Conservation (phyloP, 2,113 vertebrate genomes). For the Diadophis punctatus region DNA sequence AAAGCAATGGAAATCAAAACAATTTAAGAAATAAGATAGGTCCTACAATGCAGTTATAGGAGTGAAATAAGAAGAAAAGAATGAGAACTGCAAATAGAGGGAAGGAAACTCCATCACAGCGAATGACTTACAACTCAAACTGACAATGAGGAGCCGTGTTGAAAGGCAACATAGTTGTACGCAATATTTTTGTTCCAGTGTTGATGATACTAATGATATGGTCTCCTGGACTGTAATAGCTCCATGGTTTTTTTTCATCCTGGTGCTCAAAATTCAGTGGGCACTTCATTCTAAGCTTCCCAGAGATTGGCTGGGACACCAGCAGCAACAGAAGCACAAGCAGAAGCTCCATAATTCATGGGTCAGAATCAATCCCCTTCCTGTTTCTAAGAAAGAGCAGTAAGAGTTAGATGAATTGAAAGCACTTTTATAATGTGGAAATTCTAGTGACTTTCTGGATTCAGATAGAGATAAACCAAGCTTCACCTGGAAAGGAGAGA, state of each 20-base stretch:
- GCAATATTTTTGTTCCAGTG: neutral
- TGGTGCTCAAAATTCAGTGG: neutral
- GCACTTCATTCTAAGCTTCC: neutral
- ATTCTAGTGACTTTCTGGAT: neutral
- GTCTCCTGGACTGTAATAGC: neutral
- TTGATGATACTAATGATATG: neutral
- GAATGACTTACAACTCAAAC: neutral
- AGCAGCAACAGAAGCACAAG: neutral
- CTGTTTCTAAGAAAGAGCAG: no score
- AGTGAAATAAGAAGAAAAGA: neutral
- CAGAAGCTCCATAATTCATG: neutral
- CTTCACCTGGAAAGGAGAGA: no score
- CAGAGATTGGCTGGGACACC: neutral
- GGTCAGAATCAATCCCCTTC: neutral
- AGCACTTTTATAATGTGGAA: neutral
- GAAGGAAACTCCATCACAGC: neutral
- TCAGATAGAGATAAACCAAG: neutral
- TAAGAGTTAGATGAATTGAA: no score
- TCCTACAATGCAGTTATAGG: neutral
- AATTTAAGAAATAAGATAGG: neutral
- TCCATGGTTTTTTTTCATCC: neutral
- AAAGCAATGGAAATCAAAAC: neutral
- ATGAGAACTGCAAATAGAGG: no score
- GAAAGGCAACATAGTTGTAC: neutral
- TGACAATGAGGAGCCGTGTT: neutral